Evolutionary conservation across 92 coral and sea anemone genomes (phyloP).

Genomic region (Umimayanthus kanabou): DNA sequence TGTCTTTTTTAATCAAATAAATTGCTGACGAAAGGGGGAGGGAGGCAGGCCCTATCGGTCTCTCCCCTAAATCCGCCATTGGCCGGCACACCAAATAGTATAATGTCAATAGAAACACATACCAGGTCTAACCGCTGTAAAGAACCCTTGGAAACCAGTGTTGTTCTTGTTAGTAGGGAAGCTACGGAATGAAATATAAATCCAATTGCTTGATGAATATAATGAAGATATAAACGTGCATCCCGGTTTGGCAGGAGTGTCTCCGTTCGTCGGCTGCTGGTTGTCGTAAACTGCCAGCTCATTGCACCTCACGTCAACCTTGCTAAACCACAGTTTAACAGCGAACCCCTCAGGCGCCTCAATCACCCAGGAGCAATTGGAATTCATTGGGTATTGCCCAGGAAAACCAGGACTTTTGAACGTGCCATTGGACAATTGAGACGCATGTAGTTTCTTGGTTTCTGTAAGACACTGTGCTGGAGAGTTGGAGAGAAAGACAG

Average conservation of each 20-base stretch:
- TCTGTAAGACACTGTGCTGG: conserved; percentile 9
- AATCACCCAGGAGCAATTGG: conserved; percentile 66
- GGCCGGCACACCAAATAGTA: too few relatives aligned
- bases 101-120: not conserved
- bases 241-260: not conserved
- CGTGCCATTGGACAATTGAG: conserved; percentile 36
- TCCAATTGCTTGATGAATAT: not conserved
- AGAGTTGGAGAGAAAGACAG: not conserved
- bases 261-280: not conserved
- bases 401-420: conserved; percentile 62
- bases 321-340: conserved; percentile 5
- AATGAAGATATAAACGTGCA: not conserved
- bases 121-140: conserved; percentile 15
- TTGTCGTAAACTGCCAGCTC: conserved; percentile 14
- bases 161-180: not conserved
- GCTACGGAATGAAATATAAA: conserved; percentile 4
- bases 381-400: conserved; percentile 54
- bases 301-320: conserved; percentile 4
- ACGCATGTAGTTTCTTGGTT: not conserved
- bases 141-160: conserved; percentile 23
- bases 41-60: too few relatives aligned
- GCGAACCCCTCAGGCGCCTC: conserved; percentile 48
- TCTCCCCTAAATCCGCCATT: too few relatives aligned
- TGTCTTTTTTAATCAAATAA: too few relatives aligned
- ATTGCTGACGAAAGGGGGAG: too few relatives aligned